phyloP scores from a whole-genome alignment of 2,113 vertebrate species.

The Odocoileus hemionus region DNA sequence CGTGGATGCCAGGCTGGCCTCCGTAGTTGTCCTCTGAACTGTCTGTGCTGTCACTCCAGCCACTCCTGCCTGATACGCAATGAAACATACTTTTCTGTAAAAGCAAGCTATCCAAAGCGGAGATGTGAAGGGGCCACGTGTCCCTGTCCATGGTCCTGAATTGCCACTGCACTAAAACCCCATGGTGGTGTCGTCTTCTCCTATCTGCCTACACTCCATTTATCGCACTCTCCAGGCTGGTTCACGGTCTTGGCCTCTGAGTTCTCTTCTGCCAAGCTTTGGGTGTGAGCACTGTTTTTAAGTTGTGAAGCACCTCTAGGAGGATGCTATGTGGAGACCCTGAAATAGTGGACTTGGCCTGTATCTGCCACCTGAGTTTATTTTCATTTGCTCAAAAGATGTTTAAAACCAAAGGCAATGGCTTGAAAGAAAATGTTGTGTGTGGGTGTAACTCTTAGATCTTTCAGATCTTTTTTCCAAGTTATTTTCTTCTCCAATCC shows the following conservation, averaged over 20 bases:
- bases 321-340: neutral
- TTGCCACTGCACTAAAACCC: neutral
- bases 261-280: neutral
- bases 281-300: neutral
- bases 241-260: neutral
- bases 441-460: neutral
- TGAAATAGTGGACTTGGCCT: neutral
- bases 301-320: neutral
- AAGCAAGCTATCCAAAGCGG: neutral
- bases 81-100: neutral
- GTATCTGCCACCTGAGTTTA: neutral
- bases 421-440: slow-evolving; percentile 31
- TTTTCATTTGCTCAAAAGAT: neutral
- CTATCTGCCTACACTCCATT: neutral
- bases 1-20: neutral
- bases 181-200: neutral
- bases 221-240: neutral
- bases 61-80: neutral
- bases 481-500: neutral
- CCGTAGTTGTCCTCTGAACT: neutral
- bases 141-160: slow-evolving; percentile 70
- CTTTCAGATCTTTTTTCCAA: neutral
- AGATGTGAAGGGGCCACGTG: rapidly evolving
- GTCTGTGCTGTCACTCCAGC: neutral
- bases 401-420: neutral